A percentile compares a stretch with the other conserved stretches of the same genome.
phyloP scores from a whole-genome alignment of 2,797 vertebrate genomes.

The Fistularia commersonii region DNA sequence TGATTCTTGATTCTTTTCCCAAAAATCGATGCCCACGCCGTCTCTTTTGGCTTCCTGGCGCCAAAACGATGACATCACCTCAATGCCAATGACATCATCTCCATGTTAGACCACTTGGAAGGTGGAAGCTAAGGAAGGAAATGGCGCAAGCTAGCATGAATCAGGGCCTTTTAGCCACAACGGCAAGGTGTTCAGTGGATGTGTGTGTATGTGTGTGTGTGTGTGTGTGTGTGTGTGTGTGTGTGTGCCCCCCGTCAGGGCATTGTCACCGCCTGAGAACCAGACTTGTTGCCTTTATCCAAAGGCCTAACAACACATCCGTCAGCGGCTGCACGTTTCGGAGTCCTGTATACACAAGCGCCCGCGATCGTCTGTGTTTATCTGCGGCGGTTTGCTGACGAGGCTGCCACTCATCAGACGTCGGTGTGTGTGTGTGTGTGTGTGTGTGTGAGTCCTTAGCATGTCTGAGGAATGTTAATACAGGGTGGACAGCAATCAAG shows the following conservation, averaged over 20 bases:
- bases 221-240: constrained; percentile 4
- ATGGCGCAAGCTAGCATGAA: no score
- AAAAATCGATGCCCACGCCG: no score
- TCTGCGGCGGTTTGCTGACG: constrained; percentile 33
- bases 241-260: not conserved
- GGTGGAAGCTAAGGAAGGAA: no score
- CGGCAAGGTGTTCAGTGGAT: no score
- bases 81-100: no score
- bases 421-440: constrained; percentile 1
- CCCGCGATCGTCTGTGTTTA: constrained; percentile 10
- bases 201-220: no score
- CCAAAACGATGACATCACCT: no score
- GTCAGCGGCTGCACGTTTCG: not conserved
- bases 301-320: constrained; percentile 10
- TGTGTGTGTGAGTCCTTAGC: constrained; percentile 7
- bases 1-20: no score
- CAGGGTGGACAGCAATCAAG: constrained; percentile 25
- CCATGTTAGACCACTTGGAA: no score
- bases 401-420: not conserved
- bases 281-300: constrained; percentile 18
- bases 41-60: no score
- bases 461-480: constrained; percentile 41
- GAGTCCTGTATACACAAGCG: constrained; percentile 10
- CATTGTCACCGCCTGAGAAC: constrained; percentile 17
- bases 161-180: no score